A percentile compares a stretch with the other conserved stretches of the same genome.
Conservation (phyloP, 2,888 invertebrate genomes). For the Isoperla grammatica region DNA sequence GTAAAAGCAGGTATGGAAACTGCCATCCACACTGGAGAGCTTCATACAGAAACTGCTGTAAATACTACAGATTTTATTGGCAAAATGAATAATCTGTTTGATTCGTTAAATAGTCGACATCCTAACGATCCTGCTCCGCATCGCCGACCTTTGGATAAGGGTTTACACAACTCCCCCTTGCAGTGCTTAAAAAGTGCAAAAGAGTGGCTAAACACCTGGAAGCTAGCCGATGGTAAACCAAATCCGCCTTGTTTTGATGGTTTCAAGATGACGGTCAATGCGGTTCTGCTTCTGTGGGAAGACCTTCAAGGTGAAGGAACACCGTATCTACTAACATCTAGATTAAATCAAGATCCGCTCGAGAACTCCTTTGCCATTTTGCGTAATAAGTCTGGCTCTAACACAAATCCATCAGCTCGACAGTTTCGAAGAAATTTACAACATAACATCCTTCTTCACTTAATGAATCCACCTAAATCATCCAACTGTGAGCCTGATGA, state of each 20-base stretch:
- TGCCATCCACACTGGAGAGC: constrained; percentile 27
- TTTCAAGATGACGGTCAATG: constrained; percentile 32
- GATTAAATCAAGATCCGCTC: constrained; percentile 33
- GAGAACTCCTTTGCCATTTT: constrained; percentile 34
- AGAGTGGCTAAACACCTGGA: not conserved
- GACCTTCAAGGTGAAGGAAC: constrained; percentile 27
- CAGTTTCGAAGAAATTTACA: constrained; percentile 28
- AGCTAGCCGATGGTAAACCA: not conserved
- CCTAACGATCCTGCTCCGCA: constrained; percentile 26
- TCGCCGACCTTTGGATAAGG: constrained; percentile 27
- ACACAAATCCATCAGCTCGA: constrained; percentile 28
- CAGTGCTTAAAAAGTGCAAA: not conserved
- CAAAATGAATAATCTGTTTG: constrained; percentile 32
- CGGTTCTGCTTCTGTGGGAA: constrained; percentile 31
- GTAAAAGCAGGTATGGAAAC: constrained; percentile 31
- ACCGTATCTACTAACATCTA: constrained; percentile 29
- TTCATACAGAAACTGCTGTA: constrained; percentile 19
- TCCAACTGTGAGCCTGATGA: constrained; percentile 28
- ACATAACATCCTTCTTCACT: constrained; percentile 26
- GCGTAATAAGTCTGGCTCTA: constrained; percentile 32
- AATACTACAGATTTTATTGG: constrained; percentile 33
- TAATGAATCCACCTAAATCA: constrained; percentile 18
- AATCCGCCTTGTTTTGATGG: constrained; percentile 34
- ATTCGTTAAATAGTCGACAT: constrained; percentile 32
- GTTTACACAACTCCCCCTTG: constrained; percentile 15